Base-by-base conservation (phyloP, 1,140 invertebrate species). In the Dysdera silvatica region DNA sequence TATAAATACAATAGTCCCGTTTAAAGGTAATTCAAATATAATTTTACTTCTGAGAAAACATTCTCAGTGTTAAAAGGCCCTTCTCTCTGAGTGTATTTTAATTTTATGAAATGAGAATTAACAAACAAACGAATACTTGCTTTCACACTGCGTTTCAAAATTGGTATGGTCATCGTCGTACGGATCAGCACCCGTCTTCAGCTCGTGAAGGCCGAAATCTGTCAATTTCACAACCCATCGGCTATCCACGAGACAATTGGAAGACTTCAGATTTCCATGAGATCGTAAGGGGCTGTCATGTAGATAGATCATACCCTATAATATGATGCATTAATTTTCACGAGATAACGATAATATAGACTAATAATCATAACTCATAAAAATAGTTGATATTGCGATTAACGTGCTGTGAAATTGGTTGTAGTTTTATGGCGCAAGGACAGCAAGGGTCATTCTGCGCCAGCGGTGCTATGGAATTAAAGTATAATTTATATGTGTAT, bases 261-360 rank as follows among this genome's bases (percentile, higher is more conserved):
- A 92, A 57, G 91, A 94, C 78, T 96, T 98, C 67, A 98, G 84
- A 82, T 97, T 97, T 69, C 95, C 95, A 80, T 98, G 95, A 76
- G 83, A 89, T 70, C 83, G 82, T 74, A 97, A 80, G 68, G 82
- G 79, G 77, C 89, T 87, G 66, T 88, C 85, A 76, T 98, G 94
- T 75, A 98, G 87, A 79, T 91, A 97, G 67, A 87, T 82, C 91
- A 98, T 95, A 75, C 89, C 69, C 65, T 65, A 16, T 23, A 32
- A 40, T 47, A 16, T 45, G 47, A 32, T 20, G n/a, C 14, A 14
- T 16, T 47, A 40, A 55, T 40, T 33, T 18, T 33, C 18, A 12
- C 20, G 14, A 35, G 35, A 16, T 5, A 33, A 53, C 29, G 6
- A 33, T 18, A 6, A 7, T 33, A 14, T 7, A 6, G 20, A 37